These are phyloP conservation scores for Kryptopterus vitreolus DNA, from an alignment of 2,797 vertebrate genomes.

Conservation along the genomic window DNA sequence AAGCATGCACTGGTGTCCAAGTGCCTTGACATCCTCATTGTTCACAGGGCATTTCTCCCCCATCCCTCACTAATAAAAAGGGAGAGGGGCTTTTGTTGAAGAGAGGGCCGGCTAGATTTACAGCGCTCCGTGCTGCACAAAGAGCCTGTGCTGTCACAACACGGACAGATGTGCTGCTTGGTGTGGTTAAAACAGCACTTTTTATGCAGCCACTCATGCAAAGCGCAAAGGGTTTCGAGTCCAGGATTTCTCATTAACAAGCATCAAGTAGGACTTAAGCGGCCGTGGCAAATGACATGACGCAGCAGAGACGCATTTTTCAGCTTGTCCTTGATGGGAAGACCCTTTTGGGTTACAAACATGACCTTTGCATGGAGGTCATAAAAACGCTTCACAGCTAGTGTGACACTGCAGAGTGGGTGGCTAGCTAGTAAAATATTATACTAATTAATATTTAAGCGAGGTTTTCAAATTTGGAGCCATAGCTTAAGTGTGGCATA, in stretches of 20 bases:
- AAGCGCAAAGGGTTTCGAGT: conserved; percentile 44
- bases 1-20: conserved; percentile 68
- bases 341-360: neutral
- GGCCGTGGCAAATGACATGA: conserved; percentile 51
- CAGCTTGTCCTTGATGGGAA: neutral
- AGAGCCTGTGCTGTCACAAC: conserved; percentile 68
- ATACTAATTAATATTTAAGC: conserved; percentile 25
- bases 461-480: conserved; percentile 1
- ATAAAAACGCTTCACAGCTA: conserved; percentile 15
- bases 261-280: conserved; percentile 48
- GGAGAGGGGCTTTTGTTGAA: conserved; percentile 68
- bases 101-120: conserved; percentile 72
- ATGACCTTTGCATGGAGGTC: neutral
- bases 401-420: neutral
- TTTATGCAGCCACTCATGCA: conserved; percentile 61
- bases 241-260: conserved; percentile 11
- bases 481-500: neutral
- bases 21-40: conserved; percentile 69
- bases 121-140: conserved; percentile 68
- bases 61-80: conserved; percentile 64
- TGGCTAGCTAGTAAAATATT: conserved; percentile 2
- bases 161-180: conserved; percentile 63
- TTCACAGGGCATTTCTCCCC: conserved; percentile 62
- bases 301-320: neutral
- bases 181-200: conserved; percentile 58